Base-by-base conservation (phyloP, 2,113 vertebrate species). In the Platycercus adscitus region DNA sequence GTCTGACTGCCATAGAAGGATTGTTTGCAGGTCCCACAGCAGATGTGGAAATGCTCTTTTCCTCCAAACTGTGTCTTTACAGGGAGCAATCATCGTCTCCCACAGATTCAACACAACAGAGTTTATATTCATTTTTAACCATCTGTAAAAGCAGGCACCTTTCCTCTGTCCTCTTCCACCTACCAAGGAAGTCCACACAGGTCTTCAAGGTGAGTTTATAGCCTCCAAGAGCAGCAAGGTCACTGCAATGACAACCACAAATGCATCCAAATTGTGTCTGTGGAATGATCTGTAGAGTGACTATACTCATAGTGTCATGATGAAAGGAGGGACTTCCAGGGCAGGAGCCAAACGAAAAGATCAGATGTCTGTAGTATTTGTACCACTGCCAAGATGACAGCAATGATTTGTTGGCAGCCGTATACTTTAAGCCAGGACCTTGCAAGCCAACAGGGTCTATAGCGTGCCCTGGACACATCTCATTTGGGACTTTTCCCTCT, bases 331-430 rank as follows among this genome's bases (percentile, higher is more conserved):
- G 35, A 68, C 82, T 78, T n/a, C 43, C 39, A 88, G 64, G 77
- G 90, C 82, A 81, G 92, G 66, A 96, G 64, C 80, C 82, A 91
- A 71, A 88, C 88, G 90, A 29, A 90, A 90, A 88, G 43, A 64
- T 91, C 6, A 14, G 69, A 86, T 69, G 39, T 84, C 80, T 96
- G 61, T 26, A 65, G 80, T 49, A 5, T 78, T 91, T 86, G 56
- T 76, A 81, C 35, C 52, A 10, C 11, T 68, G 92, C 93, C 88
- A 94, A 84, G 86, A 81, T 65, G 68, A 71, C 85, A 92, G 49
- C 80, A 79, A 81, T 44, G 88, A 79, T 93, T 94, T 96, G 33
- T 75, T 93, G 86, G 95, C 90, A 91, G 55, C 69, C 47, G 47
- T 26, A 29, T 17, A 2, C 55, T 69, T 78, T 58, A 31, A 93